A percentile compares a stretch with the other conserved stretches of the same genome.
phyloP scores from a whole-genome alignment of 1,140 invertebrate genomes.

The Cecropterus lyciades region DNA sequence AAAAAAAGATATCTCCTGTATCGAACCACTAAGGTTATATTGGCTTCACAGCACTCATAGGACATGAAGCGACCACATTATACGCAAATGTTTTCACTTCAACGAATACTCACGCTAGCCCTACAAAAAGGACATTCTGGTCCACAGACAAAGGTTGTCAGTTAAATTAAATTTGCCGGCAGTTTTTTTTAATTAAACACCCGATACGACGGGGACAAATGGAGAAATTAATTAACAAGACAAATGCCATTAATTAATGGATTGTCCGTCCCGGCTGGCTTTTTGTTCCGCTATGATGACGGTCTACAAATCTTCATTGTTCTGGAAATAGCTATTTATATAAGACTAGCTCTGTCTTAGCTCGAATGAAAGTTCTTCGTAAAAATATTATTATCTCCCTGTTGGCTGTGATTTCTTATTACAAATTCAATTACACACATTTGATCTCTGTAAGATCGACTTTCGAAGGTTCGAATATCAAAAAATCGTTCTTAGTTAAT shows the following conservation, averaged over 20 bases:
- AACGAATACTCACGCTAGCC: conserved; percentile 5
- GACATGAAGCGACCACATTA: no score
- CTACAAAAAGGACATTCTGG: background rate
- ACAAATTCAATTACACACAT: no score
- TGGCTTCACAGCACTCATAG: no score
- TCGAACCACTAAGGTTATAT: no score
- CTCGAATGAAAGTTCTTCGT: no score
- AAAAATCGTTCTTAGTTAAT: no score
- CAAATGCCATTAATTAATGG: conserved; percentile 23
- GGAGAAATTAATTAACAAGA: conserved; percentile 26
- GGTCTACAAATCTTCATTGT: conserved; percentile 16
- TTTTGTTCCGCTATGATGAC: conserved; percentile 7
- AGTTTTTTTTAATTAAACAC: conserved; percentile 25
- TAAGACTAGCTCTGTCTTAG: background rate
- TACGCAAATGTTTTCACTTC: no score
- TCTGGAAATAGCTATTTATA: background rate
- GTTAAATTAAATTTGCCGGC: conserved; percentile 28
- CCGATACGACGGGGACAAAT: conserved; percentile 12
- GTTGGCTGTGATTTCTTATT: no score
- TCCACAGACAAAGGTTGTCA: conserved; percentile 5
- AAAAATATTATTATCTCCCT: no score
- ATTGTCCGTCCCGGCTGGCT: background rate
- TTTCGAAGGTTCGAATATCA: no score
- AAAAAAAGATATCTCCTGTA: no score
- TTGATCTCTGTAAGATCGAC: no score